Conservation (phyloP, 1,140 invertebrate species). For the Copidosoma floridanum region DNA sequence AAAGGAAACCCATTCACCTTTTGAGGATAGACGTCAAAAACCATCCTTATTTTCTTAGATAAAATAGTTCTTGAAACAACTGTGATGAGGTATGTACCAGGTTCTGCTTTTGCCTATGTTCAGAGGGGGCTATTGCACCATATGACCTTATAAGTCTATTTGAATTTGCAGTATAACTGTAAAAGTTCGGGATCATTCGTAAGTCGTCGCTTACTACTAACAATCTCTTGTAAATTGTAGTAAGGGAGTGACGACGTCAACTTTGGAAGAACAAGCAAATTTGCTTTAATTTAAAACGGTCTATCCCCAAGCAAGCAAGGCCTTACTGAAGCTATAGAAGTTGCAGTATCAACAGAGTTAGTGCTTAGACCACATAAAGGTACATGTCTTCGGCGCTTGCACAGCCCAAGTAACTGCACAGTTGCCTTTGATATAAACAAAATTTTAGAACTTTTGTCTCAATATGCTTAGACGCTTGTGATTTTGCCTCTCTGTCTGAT, state of each 20-base stretch:
- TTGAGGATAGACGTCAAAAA: constrained; percentile 4
- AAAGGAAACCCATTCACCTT: not conserved
- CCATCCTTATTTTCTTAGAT: not conserved
- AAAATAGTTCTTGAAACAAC: not conserved
- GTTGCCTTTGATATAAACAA: no score
- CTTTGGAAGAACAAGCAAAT: no score
- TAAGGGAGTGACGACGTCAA: no score
- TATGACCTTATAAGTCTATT: constrained; percentile 9
- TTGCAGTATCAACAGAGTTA: no score
- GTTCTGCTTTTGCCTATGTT: not conserved
- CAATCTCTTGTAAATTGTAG: no score
- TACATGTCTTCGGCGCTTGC: no score
- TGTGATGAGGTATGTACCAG: constrained; percentile 16
- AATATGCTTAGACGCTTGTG: not conserved
- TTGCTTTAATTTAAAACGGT: no score
- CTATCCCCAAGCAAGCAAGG: no score
- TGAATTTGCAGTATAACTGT: constrained; percentile 4
- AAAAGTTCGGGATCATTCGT: not conserved
- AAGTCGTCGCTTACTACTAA: not conserved
- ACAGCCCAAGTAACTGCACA: no score
- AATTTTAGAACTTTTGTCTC: not conserved
- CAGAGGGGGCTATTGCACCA: not conserved
- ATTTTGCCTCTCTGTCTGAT: not conserved
- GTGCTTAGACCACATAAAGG: no score
- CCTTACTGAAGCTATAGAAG: no score